Evolutionary conservation across 2,113 vertebrate genomes (phyloP).

Genomic region (Corynorhinus townsendii): DNA sequence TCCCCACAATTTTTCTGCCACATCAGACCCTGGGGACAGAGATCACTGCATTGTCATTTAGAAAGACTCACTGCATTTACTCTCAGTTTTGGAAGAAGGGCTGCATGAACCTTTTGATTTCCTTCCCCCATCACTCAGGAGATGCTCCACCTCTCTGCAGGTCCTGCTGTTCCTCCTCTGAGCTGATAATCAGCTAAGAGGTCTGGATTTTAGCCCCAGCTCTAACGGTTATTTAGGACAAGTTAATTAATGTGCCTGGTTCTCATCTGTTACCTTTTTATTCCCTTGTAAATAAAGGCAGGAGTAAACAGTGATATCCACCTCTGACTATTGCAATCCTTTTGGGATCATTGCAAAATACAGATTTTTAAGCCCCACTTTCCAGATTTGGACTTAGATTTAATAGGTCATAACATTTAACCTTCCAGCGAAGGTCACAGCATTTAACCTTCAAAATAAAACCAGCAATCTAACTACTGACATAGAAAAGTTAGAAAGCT

Average conservation of each 20-base stretch:
- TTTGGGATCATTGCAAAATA: neutral
- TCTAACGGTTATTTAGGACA: neutral
- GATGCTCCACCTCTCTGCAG: neutral
- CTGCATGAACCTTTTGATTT: neutral
- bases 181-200: neutral
- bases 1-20: neutral
- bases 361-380: neutral
- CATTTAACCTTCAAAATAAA: conserved; percentile 36
- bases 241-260: neutral
- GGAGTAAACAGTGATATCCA: neutral
- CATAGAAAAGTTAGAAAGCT: neutral
- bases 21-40: neutral
- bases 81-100: neutral
- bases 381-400: neutral
- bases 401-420: neutral
- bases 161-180: neutral
- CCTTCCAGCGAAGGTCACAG: neutral
- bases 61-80: neutral
- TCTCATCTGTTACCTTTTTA: neutral
- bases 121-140: neutral
- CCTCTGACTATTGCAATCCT: neutral
- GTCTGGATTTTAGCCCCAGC: neutral
- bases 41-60: neutral
- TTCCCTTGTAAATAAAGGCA: neutral
- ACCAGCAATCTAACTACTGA: neutral